Base-by-base conservation (phyloP, 2,113 vertebrate genomes). In the Charadrius vociferus region DNA sequence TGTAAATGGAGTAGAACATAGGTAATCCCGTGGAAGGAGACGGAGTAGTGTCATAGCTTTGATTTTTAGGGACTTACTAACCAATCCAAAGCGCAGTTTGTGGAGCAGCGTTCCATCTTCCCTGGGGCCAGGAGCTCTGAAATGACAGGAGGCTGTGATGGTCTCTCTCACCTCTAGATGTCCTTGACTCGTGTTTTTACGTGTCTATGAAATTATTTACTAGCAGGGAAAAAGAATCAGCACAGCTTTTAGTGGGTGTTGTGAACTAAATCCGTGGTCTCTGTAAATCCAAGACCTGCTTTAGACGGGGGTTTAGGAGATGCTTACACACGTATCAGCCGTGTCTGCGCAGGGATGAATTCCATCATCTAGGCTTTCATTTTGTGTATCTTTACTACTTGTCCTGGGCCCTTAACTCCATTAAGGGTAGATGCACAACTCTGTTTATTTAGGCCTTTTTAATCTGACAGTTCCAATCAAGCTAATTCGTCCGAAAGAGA, bases 401-500 rank as follows among this genome's bases (percentile, higher is more conserved):
- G 86, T 94, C 94, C 95, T 93, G 73, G 55, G 74, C 75, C 90
- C 97, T 97, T 95, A 89, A 94, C 95, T 92, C 86, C 45, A 87
- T 93, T 59, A 97, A 81, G 95, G 85, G 94, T 97, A 81, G 94
- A 81, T 82, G 58, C 94, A 81, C 71, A 93, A 47, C 96, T 95
- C 75, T 98, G 98, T 98, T 98, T 98, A 98, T 98, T 98, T 98
- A 98, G 97, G 95, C 95, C 97, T 98, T 97, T 97, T 98, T 96
- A 95, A 98, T 97, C 98, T 98, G 98, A 98, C 98, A 98, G 95
- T 97, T 98, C 71, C 96, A 98, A 98, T 98, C 98, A 98, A 91
- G 95, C 96, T 98, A 98, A 98, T 98, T 98, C 96, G 97, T 96
- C 98, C 98, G 98, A 98, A 95, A 97, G 90, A 97, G 90, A 98